Evolutionary conservation across 1,140 invertebrate genomes (phyloP).

Genomic region (Lepidurus packardi): DNA sequence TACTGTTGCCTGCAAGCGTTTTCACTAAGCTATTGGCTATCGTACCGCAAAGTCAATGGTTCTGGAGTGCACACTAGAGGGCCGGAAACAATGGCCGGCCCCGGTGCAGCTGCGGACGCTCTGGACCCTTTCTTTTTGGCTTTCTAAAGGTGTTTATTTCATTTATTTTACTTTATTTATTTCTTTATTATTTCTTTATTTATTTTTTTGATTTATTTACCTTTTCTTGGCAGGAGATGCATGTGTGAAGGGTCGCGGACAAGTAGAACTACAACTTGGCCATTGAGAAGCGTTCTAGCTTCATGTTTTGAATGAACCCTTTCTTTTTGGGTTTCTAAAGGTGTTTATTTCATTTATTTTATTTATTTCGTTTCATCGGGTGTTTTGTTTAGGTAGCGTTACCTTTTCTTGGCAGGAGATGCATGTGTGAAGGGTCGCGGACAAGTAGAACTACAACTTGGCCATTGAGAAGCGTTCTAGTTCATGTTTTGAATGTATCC

Average conservation of each 20-base stretch:
- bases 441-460: conserved; percentile 14
- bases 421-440: conserved; percentile 4
- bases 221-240: too few relatives aligned
- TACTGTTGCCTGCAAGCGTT: neutral
- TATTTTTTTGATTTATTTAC: too few relatives aligned
- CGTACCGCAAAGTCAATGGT: neutral
- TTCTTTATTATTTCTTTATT: too few relatives aligned
- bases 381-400: neutral
- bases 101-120: neutral
- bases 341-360: neutral
- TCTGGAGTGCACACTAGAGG: too few relatives aligned
- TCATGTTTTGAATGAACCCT: too few relatives aligned
- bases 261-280: too few relatives aligned
- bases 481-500: conserved; percentile 4
- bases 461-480: conserved; percentile 18
- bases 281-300: too few relatives aligned
- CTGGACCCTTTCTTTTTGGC: too few relatives aligned
- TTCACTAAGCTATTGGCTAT: neutral
- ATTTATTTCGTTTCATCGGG: too few relatives aligned
- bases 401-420: neutral
- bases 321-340: neutral
- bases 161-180: too few relatives aligned
- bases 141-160: neutral
- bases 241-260: too few relatives aligned
- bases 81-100: too few relatives aligned